phyloP scores from a whole-genome alignment of 2,113 vertebrate species.

The Hemibates koningsi region DNA sequence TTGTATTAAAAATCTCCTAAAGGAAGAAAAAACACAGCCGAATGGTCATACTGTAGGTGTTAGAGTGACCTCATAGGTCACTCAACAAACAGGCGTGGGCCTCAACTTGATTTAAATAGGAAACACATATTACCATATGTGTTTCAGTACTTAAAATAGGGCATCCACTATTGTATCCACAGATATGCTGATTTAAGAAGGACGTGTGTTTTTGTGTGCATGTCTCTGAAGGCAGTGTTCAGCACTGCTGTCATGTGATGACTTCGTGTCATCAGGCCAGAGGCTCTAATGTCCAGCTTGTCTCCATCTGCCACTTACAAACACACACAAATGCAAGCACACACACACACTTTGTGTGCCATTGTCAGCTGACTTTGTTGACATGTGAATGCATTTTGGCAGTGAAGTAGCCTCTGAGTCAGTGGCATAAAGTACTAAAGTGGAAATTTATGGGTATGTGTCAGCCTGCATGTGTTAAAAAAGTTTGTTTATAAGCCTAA shows the following conservation, averaged over 20 bases:
- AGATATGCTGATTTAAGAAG: not conserved
- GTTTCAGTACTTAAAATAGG: not conserved
- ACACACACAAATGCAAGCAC: not conserved
- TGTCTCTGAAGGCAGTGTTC: constrained; percentile 6
- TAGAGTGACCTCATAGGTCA: not conserved
- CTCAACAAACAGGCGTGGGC: not conserved
- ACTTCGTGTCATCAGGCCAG: constrained; percentile 46
- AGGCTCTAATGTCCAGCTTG: constrained; percentile 51
- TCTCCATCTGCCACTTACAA: constrained; percentile 44
- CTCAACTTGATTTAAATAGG: not conserved
- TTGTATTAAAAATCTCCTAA: not conserved
- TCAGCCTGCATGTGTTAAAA: not conserved
- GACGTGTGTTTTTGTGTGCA: not conserved
- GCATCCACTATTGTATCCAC: not conserved
- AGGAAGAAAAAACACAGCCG: not conserved
- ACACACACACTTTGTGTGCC: not conserved
- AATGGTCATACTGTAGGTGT: not conserved
- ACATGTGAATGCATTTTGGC: not conserved
- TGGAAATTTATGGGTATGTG: not conserved
- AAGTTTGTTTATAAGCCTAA: not conserved
- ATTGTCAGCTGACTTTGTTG: constrained; percentile 3
- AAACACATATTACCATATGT: not conserved
- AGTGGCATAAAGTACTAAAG: not conserved
- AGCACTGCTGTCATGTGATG: constrained; percentile 44
- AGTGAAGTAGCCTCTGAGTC: not conserved